These are phyloP conservation scores for Portunus trituberculatus DNA, from an alignment of 1,140 invertebrate genomes.

Conservation along the genomic window DNA sequence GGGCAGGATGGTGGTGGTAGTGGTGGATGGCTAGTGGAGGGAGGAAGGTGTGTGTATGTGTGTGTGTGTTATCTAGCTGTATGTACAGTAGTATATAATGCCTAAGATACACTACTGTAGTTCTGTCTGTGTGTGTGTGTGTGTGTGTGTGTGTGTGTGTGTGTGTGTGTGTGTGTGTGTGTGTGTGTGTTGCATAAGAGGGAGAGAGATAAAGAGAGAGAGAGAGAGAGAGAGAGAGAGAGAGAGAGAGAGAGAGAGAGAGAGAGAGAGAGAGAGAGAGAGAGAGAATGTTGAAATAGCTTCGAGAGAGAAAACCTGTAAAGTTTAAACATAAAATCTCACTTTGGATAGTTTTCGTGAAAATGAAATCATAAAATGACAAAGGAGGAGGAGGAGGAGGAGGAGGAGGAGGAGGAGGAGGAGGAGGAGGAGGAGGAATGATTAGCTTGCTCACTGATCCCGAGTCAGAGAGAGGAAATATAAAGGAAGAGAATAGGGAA, in stretches of 20 bases:
- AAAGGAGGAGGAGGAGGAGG: background rate
- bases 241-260: conserved; percentile 20
- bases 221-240: conserved; percentile 11
- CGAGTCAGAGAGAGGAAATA: too few species aligned
- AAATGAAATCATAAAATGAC: background rate
- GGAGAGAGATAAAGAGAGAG: background rate
- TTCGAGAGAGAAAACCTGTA: background rate
- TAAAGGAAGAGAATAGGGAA: too few species aligned
- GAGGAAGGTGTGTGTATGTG: background rate
- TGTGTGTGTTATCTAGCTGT: background rate
- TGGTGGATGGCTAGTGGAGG: background rate
- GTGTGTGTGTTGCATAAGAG: background rate
- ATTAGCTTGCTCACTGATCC: too few species aligned
- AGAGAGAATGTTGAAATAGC: conserved; percentile 3
- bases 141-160: background rate
- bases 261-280: conserved; percentile 20
- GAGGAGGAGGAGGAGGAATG: too few species aligned
- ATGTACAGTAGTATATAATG: too few species aligned
- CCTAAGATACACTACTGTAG: background rate
- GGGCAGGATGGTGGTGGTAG: background rate
- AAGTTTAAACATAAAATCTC: conserved; percentile 15
- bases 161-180: background rate
- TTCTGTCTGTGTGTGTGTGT: background rate
- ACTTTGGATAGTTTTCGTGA: background rate
- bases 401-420: too few species aligned